Conservation (phyloP, 2,888 invertebrate genomes). For the Drosophila multiciliata region DNA sequence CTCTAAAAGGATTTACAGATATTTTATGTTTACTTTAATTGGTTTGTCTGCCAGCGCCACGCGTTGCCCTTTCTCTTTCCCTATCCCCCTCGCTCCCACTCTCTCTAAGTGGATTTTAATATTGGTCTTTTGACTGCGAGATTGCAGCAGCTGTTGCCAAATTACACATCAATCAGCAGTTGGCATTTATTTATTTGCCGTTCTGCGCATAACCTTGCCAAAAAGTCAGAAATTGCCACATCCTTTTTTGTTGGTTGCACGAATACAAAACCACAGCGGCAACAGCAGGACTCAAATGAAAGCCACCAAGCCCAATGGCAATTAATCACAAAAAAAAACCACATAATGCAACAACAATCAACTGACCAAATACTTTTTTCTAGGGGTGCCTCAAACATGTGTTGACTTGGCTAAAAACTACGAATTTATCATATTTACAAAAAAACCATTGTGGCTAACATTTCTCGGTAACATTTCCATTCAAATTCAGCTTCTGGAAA, state of each 20-base stretch:
- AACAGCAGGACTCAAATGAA: constrained; percentile 40
- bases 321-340: constrained; percentile 68
- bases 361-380: neutral
- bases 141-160: constrained; percentile 58
- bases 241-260: constrained; percentile 20
- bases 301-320: constrained; percentile 24
- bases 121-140: constrained; percentile 36
- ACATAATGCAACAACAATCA: constrained; percentile 1
- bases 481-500: neutral
- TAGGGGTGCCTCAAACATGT: neutral
- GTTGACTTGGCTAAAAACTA: neutral
- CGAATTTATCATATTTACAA: neutral
- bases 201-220: constrained; percentile 48
- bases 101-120: constrained; percentile 72
- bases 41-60: constrained; percentile 58
- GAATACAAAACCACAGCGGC: constrained; percentile 45
- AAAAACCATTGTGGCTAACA: neutral
- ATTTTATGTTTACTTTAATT: constrained; percentile 70
- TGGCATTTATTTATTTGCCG: constrained; percentile 58
- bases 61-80: constrained; percentile 36
- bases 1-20: constrained; percentile 73
- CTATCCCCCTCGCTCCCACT: neutral
- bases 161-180: constrained; percentile 27
- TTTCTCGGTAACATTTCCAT: neutral
- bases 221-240: constrained; percentile 22